A percentile compares a stretch with the other conserved stretches of the same genome.
These are phyloP conservation scores for Corythornis cristatus DNA, from an alignment of 2,113 vertebrate genomes.

Conservation along the genomic window DNA sequence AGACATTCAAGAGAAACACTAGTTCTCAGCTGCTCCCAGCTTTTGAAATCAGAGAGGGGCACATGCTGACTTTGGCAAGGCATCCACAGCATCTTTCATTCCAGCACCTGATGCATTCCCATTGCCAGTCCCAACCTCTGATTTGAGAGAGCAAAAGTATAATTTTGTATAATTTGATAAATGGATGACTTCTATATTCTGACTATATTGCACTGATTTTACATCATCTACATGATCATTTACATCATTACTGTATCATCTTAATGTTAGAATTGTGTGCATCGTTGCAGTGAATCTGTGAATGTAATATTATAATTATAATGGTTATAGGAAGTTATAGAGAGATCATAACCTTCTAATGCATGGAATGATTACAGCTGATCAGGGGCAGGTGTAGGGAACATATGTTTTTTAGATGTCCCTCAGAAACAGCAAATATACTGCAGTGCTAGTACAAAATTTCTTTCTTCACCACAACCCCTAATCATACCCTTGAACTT, in stretches of 20 bases:
- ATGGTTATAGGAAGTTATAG: not conserved
- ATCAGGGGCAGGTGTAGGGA: not conserved
- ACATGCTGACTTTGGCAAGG: not conserved
- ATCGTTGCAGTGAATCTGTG: not conserved
- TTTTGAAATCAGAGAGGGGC: not conserved
- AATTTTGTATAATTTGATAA: not conserved
- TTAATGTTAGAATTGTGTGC: not conserved
- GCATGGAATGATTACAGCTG: not conserved
- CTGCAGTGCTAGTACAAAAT: not conserved
- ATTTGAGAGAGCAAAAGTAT: not conserved
- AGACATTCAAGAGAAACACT: not conserved
- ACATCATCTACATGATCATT: not conserved
- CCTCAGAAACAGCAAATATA: not conserved
- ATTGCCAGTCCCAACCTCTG: not conserved
- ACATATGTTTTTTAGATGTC: not conserved
- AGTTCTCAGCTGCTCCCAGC: not conserved
- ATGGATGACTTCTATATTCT: not conserved
- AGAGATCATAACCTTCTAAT: not conserved
- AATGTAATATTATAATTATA: not conserved
- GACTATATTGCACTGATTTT: not conserved
- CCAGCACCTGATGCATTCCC: not conserved
- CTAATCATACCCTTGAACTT: not conserved
- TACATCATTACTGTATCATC: not conserved
- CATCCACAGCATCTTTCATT: not conserved
- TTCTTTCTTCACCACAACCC: not conserved